Base-by-base conservation (phyloP, 2,888 invertebrate species). In the Tricholauxania praeusta region DNA sequence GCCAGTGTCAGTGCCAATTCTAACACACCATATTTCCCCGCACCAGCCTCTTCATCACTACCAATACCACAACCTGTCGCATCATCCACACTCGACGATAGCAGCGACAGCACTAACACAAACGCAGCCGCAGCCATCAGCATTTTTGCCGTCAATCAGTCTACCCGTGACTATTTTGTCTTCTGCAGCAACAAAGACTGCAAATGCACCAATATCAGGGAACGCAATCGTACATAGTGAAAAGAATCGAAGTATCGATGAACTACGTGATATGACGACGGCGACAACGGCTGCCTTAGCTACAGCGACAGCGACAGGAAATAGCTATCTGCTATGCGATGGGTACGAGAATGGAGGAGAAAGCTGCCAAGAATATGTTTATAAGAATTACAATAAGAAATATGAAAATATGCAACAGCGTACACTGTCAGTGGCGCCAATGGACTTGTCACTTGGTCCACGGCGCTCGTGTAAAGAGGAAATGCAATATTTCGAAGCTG, bases 381-480 rank as follows among this genome's bases (percentile, higher is more conserved):
- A 71, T 67, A 47, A 63, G 22, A 47, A 22, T 55, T 53, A n/a
- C 72, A 69, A 69, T 72, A 67, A 14, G 47, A 51, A 71, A 51
- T 65, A 49, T 39, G 52, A 60, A 47, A 39, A 39, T 10, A 47
- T 32, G 32, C 17, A 53, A 67, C 72, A 72, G 67, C 74, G 74
- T 67, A 60, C 73, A 74, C 8, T 62, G 57, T 68, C 73, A 72
- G 70, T 77, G 74, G 72, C 78, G 72, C 87, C 87, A 74, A 87
- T 87, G 79, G 87, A 87, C 77, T 77, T 87, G 32, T 87, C 87
- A 17, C 77, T 87, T 49, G 83, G 84, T 48, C 79, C 80, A 57
- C 81, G 83, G 28, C 78, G 73, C 72, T 76, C 72, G 67, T 75
- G 72, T 68, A 64, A 47, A 62, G 77, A 64, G 49, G 74, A 65